A percentile compares a stretch with the other conserved stretches of the same genome.
Evolutionary conservation across 2,888 invertebrate species (phyloP).

Genomic region (Sesia apiformis): DNA sequence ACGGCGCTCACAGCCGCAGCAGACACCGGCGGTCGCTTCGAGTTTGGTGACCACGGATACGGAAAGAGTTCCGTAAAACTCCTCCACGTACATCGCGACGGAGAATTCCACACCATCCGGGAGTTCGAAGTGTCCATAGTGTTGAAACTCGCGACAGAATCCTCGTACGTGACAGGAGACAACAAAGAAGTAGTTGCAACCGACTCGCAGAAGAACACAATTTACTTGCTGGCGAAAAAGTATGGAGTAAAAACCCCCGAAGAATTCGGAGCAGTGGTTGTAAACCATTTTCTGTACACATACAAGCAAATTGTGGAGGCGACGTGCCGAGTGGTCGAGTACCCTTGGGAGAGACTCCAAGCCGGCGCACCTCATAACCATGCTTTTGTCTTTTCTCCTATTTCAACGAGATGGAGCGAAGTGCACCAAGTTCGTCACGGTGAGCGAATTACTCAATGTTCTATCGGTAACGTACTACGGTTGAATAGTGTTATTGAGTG

Average conservation of each 20-base stretch:
- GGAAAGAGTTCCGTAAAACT: slow-evolving; percentile 85
- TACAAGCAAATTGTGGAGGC: slow-evolving; percentile 84
- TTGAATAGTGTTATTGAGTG: too few species aligned
- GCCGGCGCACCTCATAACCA: slow-evolving; percentile 79
- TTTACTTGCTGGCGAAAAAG: slow-evolving; percentile 85
- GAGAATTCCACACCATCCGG: slow-evolving; percentile 79
- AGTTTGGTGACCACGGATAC: slow-evolving; percentile 78
- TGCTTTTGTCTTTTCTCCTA: slow-evolving; percentile 82
- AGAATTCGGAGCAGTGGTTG: slow-evolving; percentile 82
- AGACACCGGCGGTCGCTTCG: slow-evolving; percentile 70
- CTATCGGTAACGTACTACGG: neutral
- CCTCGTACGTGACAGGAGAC: slow-evolving; percentile 83
- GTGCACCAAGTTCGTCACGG: slow-evolving; percentile 80
- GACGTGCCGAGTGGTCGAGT: slow-evolving; percentile 80
- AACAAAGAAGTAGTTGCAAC: slow-evolving; percentile 87
- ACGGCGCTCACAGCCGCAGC: slow-evolving; percentile 46
- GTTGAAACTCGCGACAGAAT: slow-evolving; percentile 79
- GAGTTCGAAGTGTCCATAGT: slow-evolving; percentile 84
- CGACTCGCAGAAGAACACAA: slow-evolving; percentile 88
- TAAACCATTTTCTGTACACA: slow-evolving; percentile 82
- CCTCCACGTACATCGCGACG: slow-evolving; percentile 80
- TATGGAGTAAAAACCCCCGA: slow-evolving; percentile 85
- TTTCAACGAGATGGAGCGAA: slow-evolving; percentile 79
- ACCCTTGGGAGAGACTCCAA: slow-evolving; percentile 83
- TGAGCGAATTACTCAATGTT: slow-evolving; percentile 39